Evolutionary conservation across 92 coral and sea anemone species (phyloP).

Genomic region (Zoanthus solanderi): DNA sequence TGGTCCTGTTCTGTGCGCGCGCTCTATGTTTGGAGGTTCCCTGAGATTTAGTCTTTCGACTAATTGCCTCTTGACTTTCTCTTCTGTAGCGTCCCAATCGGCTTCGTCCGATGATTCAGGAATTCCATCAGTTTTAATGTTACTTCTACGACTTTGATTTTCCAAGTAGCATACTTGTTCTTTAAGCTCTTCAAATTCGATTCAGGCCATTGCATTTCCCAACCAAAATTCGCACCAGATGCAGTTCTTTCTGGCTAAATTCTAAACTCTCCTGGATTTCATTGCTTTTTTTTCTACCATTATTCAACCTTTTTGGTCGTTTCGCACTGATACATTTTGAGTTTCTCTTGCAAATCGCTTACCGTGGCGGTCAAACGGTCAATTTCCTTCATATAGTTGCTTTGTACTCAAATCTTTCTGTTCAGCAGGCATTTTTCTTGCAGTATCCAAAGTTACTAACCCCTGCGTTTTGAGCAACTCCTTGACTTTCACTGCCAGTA

Average conservation of each 20-base stretch:
- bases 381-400: conserved; percentile 5
- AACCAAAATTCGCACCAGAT: too few species aligned
- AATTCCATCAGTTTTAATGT: conserved; percentile 1
- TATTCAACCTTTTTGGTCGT: conserved; percentile 6
- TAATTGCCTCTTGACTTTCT: not conserved
- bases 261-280: conserved; percentile 3
- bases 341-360: conserved; percentile 14
- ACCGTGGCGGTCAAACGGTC: conserved; percentile 16
- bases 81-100: conserved; percentile 36
- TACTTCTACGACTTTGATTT: too few species aligned
- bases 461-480: conserved; percentile 11
- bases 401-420: not conserved
- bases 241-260: not conserved
- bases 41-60: conserved; percentile 8
- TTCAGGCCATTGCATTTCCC: too few species aligned
- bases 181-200: too few species aligned
- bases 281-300: not conserved
- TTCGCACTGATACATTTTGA: conserved; percentile 1
- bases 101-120: conserved; percentile 15
- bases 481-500: conserved; percentile 19
- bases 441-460: not conserved
- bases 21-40: conserved; percentile 31
- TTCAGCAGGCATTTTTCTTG: not conserved
- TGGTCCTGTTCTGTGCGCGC: conserved; percentile 42
- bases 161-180: too few species aligned